Base-by-base conservation (phyloP, 2,888 invertebrate genomes). In the Eilema depressum region DNA sequence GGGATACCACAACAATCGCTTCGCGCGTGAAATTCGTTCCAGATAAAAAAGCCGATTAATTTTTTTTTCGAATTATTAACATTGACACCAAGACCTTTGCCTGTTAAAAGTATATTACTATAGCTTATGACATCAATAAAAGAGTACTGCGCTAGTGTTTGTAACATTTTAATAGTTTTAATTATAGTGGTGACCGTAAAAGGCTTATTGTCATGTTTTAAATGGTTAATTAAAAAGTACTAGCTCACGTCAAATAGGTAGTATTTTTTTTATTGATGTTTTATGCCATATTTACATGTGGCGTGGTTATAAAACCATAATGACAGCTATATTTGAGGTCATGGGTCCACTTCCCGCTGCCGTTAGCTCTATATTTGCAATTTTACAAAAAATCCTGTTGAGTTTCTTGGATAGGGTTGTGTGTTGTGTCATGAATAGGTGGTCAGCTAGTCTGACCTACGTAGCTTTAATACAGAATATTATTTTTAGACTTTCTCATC, bases 1-100 rank as follows among this genome's bases (percentile, higher is more conserved):
- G 86, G 85, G 88, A 91, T 92, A 93, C 88, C 88, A 89, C 56
- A 83, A 86, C 91, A 92, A 91, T 92, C 92, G 93, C 92, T 90
- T 83, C 85, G 82, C 89, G 92, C 90, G 92, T 90, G 90, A 93
- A 92, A 91, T 89, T 85, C 85, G 81, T 85, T 83, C 78, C 83
- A 81, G 82, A 85, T 86, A 85, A 84, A 82, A 88, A 87, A 88
- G 3, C 2, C 5, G 12, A 25, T 26, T 23, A 37, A 17, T 12
- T 33, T 57, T 65, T 65, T 65, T 56, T 33, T 61, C 17, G 14
- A 26, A 84, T 84, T 84, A 82, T 77, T 83, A 82, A 63, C 4
- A 63, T 53, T 67, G 47, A 60, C 17, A 33, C 28, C 20, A 57
- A 47, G 69, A 71, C 81, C 72, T 83, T 81, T 75, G 79, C 74